Base-by-base conservation (phyloP, 2,113 vertebrate genomes). In the Turdus rufiventris region DNA sequence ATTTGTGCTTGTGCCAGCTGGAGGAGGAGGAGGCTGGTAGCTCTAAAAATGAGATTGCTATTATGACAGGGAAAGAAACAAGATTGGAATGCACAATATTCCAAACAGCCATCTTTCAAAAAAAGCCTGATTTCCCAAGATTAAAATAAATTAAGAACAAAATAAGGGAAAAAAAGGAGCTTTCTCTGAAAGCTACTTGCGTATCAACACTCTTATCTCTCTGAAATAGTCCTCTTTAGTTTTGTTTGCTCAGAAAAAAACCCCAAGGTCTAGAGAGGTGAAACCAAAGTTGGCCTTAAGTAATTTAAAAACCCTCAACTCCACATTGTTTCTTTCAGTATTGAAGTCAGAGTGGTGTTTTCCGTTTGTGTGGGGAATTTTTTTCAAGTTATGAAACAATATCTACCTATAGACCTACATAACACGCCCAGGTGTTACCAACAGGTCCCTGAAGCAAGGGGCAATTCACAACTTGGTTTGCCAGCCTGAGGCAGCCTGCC, bases 391-490 rank as follows among this genome's bases (percentile, higher is more conserved):
- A 34, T 7, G 17, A 43, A 29, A 8, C 26, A 72, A 29, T 5
- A 5, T n/a, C 19, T 60, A 50, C 33, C 34, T 1, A 1, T 5
- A 76, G 38, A 84, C 70, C 10, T 14, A 31, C 2, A 19, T 9
- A 48, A 38, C 18, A 12, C 6, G 4, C 8, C 3, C 19, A 50
- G 24, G 34, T 40, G 40, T 5, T 40, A 40, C 13, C 26, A 38
- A 6, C 10, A 10, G 0, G 5, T 29, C 34, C 25, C 60, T 33
- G 54, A 31, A 68, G 10, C 0, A 2, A 53, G 18, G 14, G n/a
- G 6, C 4, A 12, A 16, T 12, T 24, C 61, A 24, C 38, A 68
- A 24, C 10, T 25, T 1, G 2, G 19, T 24, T 9, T 14, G 15
- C 23, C 70, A 73, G 24, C 23, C 83, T 45, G 12, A 9, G 23